phyloP scores from a whole-genome alignment of 1,140 invertebrate species.

The Bombus superbus region DNA sequence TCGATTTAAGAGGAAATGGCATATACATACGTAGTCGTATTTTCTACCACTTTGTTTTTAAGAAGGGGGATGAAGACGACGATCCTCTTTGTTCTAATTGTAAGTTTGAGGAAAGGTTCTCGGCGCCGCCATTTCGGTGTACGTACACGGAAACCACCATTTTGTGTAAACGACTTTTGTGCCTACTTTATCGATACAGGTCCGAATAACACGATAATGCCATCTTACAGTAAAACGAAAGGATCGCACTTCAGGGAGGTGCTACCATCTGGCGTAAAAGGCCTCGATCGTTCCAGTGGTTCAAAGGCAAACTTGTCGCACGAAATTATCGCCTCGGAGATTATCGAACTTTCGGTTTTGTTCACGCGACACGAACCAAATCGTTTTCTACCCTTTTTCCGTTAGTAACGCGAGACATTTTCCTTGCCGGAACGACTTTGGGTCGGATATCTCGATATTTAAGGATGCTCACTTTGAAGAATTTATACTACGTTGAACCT shows the following conservation, averaged over 20 bases:
- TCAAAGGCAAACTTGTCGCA: background rate
- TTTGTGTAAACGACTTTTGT: background rate
- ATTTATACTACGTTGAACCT: background rate
- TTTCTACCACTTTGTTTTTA: too few species aligned
- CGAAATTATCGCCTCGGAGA: background rate
- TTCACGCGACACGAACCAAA: background rate
- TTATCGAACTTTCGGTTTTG: slow-evolving; percentile 1
- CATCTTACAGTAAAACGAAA: background rate
- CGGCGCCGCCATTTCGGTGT: background rate
- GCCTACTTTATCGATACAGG: background rate
- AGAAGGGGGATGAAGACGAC: too few species aligned
- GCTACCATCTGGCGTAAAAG: background rate
- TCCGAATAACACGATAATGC: background rate
- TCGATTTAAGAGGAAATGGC: background rate
- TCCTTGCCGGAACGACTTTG: background rate
- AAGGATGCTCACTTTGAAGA: background rate
- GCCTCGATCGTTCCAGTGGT: background rate
- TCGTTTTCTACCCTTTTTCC: background rate
- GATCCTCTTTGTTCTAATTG: background rate
- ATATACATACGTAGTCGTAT: too few species aligned
- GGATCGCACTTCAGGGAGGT: background rate
- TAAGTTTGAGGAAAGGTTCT: background rate
- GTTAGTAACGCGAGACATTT: background rate
- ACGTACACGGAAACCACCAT: background rate
- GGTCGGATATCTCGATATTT: background rate